These are phyloP conservation scores for Pherbina coryleti DNA, from an alignment of 2,888 invertebrate species.

Conservation along the genomic window DNA sequence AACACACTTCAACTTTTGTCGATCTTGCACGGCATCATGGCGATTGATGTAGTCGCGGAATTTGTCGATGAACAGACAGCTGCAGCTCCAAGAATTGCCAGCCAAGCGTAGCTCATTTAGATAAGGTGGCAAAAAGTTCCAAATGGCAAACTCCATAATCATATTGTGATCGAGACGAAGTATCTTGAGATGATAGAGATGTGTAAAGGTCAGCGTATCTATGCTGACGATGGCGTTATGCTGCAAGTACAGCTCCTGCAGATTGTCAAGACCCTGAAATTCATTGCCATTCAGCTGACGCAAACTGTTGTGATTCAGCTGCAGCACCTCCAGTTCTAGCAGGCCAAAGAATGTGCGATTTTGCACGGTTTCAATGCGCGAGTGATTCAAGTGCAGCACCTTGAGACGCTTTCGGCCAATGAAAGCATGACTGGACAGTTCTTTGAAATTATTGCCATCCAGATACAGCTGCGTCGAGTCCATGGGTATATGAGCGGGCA, in stretches of 20 bases:
- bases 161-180: constrained; percentile 87
- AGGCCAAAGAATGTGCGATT: constrained; percentile 94
- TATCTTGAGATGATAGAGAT: constrained; percentile 85
- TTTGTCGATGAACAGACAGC: constrained; percentile 85
- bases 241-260: constrained; percentile 89
- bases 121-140: constrained; percentile 78
- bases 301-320: constrained; percentile 88
- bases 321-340: constrained; percentile 82
- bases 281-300: constrained; percentile 86
- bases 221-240: constrained; percentile 86
- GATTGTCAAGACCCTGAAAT: constrained; percentile 83
- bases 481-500: constrained; percentile 92
- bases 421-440: constrained; percentile 90
- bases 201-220: constrained; percentile 86
- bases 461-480: constrained; percentile 94
- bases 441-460: constrained; percentile 90
- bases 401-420: constrained; percentile 93
- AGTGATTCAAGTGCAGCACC: constrained; percentile 89
- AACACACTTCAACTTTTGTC: constrained; percentile 81
- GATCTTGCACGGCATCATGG: constrained; percentile 81
- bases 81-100: constrained; percentile 89
- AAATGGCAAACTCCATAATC: constrained; percentile 84
- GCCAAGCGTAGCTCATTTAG: constrained; percentile 79
- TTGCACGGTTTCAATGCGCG: constrained; percentile 85
- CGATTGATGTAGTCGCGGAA: constrained; percentile 84